These are phyloP conservation scores for Oreortyx pictus DNA, from an alignment of 2,797 vertebrate genomes.

Conservation along the genomic window DNA sequence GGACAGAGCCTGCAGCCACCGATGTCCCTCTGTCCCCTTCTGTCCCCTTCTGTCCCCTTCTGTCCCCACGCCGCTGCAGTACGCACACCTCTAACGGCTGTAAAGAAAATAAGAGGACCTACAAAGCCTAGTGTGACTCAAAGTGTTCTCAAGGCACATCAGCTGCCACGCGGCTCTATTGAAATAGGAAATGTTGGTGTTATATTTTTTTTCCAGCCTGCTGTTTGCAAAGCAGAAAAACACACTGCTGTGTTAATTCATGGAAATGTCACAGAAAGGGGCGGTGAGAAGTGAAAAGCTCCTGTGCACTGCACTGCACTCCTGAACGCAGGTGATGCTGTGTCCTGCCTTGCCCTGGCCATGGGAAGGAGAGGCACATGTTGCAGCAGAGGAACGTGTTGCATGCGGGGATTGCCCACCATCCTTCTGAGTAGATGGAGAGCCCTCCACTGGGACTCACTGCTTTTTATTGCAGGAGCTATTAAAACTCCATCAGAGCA, in stretches of 20 bases:
- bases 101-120: constrained; percentile 61
- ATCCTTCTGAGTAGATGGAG: constrained; percentile 58
- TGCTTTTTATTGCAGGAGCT: constrained; percentile 62
- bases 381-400: not conserved
- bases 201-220: not conserved
- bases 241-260: constrained; percentile 59
- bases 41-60: not conserved
- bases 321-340: constrained; percentile 47
- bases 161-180: constrained; percentile 53
- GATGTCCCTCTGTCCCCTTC: not conserved
- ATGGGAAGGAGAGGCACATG: constrained; percentile 3
- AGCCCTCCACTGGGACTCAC: constrained; percentile 57
- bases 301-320: not conserved
- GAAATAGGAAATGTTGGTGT: constrained; percentile 14
- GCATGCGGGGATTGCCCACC: constrained; percentile 46
- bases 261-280: constrained; percentile 38
- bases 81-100: constrained; percentile 40
- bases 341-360: constrained; percentile 50
- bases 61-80: not conserved
- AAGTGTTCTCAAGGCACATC: constrained; percentile 65
- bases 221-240: constrained; percentile 51
- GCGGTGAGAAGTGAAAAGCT: constrained; percentile 16
- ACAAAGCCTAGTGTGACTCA: constrained; percentile 57
- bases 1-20: not conserved
- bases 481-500: constrained; percentile 63